These are phyloP conservation scores for Drosophila fungiperda DNA, from an alignment of 2,888 invertebrate species.

Conservation along the genomic window DNA sequence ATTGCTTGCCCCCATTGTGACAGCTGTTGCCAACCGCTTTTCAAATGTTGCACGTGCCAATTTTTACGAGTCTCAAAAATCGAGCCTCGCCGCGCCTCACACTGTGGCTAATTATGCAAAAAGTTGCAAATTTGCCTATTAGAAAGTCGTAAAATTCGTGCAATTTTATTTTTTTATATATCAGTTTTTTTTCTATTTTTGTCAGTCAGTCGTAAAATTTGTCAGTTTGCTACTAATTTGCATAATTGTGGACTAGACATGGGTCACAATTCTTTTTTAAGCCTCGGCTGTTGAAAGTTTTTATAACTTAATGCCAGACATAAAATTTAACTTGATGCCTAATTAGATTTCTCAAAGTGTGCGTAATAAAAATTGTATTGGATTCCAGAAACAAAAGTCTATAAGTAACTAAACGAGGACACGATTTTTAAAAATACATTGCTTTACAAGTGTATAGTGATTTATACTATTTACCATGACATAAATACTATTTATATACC, in stretches of 20 bases:
- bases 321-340: slow-evolving; percentile 45
- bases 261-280: slow-evolving; percentile 35
- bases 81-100: slow-evolving; percentile 20
- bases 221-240: slow-evolving; percentile 42
- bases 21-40: slow-evolving; percentile 53
- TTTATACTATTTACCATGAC: neutral
- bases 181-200: neutral
- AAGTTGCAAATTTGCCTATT: slow-evolving; percentile 74
- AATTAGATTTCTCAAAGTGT: slow-evolving; percentile 36
- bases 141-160: slow-evolving; percentile 70
- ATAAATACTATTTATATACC: neutral
- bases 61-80: slow-evolving; percentile 50
- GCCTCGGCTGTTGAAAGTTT: slow-evolving; percentile 37
- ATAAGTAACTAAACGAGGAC: neutral
- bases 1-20: slow-evolving; percentile 35
- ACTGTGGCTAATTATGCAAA: slow-evolving; percentile 68
- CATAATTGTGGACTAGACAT: slow-evolving; percentile 52
- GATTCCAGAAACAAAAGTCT: neutral
- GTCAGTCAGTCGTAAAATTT: slow-evolving; percentile 46
- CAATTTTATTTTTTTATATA: slow-evolving; percentile 34
- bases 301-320: slow-evolving; percentile 48
- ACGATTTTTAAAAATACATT: neutral
- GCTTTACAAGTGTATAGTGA: neutral
- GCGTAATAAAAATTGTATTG: slow-evolving; percentile 1
- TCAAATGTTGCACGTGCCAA: slow-evolving; percentile 59